Evolutionary conservation across 92 coral and sea anemone genomes (phyloP), one percentile per base, ranked within the genome.

Genomic region (Epizoanthus ramosus): DNA sequence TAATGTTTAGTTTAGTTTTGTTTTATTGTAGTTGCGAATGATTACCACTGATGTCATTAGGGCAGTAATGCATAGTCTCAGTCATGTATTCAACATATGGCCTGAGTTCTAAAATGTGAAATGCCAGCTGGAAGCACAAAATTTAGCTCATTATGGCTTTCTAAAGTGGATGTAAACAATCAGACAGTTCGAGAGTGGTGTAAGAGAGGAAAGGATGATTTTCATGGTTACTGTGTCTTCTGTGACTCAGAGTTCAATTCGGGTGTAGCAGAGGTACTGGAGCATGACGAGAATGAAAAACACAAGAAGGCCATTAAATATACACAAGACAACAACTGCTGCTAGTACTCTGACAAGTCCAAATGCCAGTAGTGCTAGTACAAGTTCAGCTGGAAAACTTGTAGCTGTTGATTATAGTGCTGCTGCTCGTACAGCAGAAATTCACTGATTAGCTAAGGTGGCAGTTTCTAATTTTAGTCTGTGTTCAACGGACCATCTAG

Each of bases 161-260:
- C 91, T 69, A 45, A 56, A 70, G 81, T 84, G 43, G 82, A 72
- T 88, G 70, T 77, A 59, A 89, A 89, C 80, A 70, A 70, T 75
- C 87, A 85, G 79, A 85, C 57, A 63, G 73, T 88, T 63, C 75
- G 80, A 47, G 68, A 65, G 45, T 88, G 88, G 89, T 80, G 85
- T 68, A 60, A 57, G 37, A 89, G 85, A 75, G 88, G 92, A 79
- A 50, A 41, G 63, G 88, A 84, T 84, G 84, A 85, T 68, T 88
- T 67, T 75, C 88, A 84, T 88, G 92, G 79, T 56, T 88, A 88
- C 85, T 88, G 86, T 60, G 57, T 84, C 37, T 84, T 84, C 37
- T 88, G 88, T 80, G 87, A 84, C 67, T 67, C 80, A 31, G 84
- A 77, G 67, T 61, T 88, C 75, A 76, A 88, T 76, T 80, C 88